Evolutionary conservation across 1,140 invertebrate species (phyloP), one percentile per base, ranked within the genome.

Genomic region (Maniola jurtina): DNA sequence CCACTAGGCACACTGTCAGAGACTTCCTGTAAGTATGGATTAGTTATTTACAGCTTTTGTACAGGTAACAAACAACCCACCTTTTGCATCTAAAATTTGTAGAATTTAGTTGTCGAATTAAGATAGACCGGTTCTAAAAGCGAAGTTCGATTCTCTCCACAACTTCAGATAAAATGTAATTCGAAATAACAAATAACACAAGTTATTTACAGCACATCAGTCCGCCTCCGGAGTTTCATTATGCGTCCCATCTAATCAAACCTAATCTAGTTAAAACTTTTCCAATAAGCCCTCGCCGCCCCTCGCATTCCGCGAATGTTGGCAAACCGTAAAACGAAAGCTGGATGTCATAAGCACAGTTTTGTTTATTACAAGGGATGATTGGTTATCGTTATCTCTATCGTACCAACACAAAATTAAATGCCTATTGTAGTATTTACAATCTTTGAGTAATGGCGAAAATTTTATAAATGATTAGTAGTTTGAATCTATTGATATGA

Each of bases 231-330:
- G 57, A 61, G 64, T 71, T 73, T 70, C 63, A 70, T 75, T 65
- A 68, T 71, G 47, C 67, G 64, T 74, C 59, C 61, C 64, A 68
- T 73, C 71, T 86, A 87, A 84, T 81, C 79, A 81, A 80, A 87
- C 77, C 68, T 86, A 83, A 86, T 86, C 80, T 78, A 80, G 84
- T 87, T 87, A 86, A 88, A 90, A 90, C 84, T 88, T 90, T 90
- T 83, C 88, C 84, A 90, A 90, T 90, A 89, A 86, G 76, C 73
- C 63, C 72, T 86, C 85, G 73, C 73, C 63, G 72, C 80, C 81
- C 81, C 79, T 69, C 76, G 77, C 79, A 81, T 81, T 77, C 70
- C 77, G 75, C 72, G 75, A 77, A 66, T 55, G 52, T 55, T 72
- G 68, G 65, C 74, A 73, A 45, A 76, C 72, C 70, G 75, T 76